Evolutionary conservation across 2,113 vertebrate genomes (phyloP), one percentile per base, ranked within the genome.

Genomic region (Rutilus rutilus): DNA sequence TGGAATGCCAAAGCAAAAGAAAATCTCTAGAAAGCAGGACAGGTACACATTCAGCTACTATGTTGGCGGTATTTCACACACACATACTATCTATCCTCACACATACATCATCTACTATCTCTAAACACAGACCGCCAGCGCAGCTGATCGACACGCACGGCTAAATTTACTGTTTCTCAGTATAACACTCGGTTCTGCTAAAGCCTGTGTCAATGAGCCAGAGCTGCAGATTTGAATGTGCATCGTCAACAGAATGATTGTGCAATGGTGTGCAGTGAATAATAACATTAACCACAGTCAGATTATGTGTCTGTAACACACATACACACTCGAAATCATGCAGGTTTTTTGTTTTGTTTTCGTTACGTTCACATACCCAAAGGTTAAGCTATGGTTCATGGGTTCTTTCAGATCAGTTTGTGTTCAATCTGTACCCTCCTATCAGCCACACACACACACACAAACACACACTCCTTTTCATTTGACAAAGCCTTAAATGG

Each of bases 401-500:
- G 21, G 75, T 54, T 77, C 25, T 77, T 54, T 33, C 33, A 10
- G 77, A 59, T 60, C 45, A 59, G 27, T 77, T 54, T 77, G 52
- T n/a, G 33, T 79, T 33, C 77, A 60, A 60, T 79, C 30, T 79
- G 54, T 59, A 79, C 77, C 33, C 77, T 39, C 19, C 77, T 77
- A 19, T 77, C 75, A 77, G 75, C 79, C 50, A 65, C 65, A 82
- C 60, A 86, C 64, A 87, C 76, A 73, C 60, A 85, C 60, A 87
- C 30, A 30, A 1, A 30, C 74, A 71, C 79, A 54, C 54, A n/a
- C 78, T 64, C 25, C 78, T 71, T 76, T 78, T n/a, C 21, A 52
- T 42, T 86, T 45, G 45, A 77, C 85, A 77, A n/a, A 78, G 54
- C 73, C 79, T 82, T 86, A 88, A 79, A 88, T 73, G 80, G 79